Evolutionary conservation across 2,888 invertebrate species (phyloP).

Genomic region (Clitarchus hookeri): DNA sequence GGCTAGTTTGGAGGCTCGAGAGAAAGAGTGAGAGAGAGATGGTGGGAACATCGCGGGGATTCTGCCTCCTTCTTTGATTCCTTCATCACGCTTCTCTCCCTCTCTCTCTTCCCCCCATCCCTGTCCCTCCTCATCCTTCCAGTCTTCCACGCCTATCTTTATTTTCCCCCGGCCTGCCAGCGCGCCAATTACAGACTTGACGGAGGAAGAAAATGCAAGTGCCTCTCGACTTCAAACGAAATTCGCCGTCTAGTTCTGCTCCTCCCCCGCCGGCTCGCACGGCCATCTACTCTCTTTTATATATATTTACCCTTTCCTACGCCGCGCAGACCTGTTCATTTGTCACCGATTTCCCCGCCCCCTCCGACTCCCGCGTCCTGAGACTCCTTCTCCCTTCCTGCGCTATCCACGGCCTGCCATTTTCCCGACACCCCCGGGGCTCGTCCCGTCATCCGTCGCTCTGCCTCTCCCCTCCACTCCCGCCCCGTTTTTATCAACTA

Average conservation of each 20-base stretch:
- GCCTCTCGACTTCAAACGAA: constrained; percentile 14
- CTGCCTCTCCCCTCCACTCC: background rate
- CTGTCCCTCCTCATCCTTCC: constrained; percentile 31
- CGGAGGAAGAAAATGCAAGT: constrained; percentile 14
- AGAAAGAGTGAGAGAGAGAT: constrained; percentile 22
- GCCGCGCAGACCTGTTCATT: constrained; percentile 14
- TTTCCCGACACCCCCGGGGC: background rate
- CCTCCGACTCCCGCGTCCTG: background rate
- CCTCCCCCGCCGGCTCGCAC: background rate
- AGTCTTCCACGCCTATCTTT: constrained; percentile 7
- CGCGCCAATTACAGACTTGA: background rate
- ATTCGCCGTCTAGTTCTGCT: constrained; percentile 9
- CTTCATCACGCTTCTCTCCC: constrained; percentile 25
- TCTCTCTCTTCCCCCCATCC: constrained; percentile 30
- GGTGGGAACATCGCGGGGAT: background rate
- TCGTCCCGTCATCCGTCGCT: background rate
- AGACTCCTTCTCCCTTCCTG: background rate
- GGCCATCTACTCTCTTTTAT: background rate
- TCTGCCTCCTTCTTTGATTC: background rate
- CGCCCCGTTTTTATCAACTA: background rate
- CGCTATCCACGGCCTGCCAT: background rate
- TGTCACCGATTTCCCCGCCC: background rate
- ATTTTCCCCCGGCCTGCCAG: background rate
- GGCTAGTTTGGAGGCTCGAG: background rate
- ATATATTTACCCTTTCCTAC: background rate